These are phyloP conservation scores for Pristionchus entomophagus DNA, from an alignment of 2,888 invertebrate species.

Conservation along the genomic window DNA sequence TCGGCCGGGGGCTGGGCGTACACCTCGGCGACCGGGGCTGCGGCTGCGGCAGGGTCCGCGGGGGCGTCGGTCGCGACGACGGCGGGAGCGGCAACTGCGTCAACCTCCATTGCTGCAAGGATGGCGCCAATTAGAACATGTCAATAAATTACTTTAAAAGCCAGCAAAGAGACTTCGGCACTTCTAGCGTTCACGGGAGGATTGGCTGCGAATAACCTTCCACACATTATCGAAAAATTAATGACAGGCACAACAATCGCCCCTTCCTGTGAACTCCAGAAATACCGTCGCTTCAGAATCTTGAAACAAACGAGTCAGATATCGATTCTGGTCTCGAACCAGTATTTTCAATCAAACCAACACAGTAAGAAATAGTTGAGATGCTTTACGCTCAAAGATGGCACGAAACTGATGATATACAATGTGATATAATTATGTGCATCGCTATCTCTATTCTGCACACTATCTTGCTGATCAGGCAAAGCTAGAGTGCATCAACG, in stretches of 20 bases:
- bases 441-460: no score
- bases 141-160: neutral
- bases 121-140: neutral
- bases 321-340: neutral
- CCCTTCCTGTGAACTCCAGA: no score
- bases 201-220: no score
- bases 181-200: no score
- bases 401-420: no score
- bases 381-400: neutral
- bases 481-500: no score
- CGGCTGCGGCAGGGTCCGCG: neutral
- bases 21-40: neutral
- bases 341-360: neutral
- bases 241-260: no score
- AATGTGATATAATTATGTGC: no score
- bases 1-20: neutral
- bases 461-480: no score
- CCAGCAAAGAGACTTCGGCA: neutral
- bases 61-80: neutral
- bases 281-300: neutral
- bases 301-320: neutral
- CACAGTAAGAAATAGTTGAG: neutral
- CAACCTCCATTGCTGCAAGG: slow-evolving; percentile 18
- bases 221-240: no score
- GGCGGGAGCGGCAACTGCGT: neutral